A percentile compares a stretch with the other conserved stretches of the same genome.
Evolutionary conservation across 92 coral and sea anemone species (phyloP).

Genomic region (Epizoanthus scotinus): DNA sequence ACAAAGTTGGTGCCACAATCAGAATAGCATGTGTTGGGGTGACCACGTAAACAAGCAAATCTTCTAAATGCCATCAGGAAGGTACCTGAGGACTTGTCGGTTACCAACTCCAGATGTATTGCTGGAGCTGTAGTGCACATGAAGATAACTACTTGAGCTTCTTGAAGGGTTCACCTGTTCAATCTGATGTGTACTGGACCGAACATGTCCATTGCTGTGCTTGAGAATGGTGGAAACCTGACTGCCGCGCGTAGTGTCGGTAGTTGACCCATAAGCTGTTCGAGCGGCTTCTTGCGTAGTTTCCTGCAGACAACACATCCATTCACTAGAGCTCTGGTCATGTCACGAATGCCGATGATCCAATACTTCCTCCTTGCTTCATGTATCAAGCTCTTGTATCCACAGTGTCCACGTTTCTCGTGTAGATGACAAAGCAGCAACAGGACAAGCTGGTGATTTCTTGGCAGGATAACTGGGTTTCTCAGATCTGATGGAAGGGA

Average conservation of each 20-base stretch:
- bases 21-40: constrained; percentile 61
- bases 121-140: constrained; percentile 53
- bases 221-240: constrained; percentile 50
- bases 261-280: constrained; percentile 58
- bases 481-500: constrained; percentile 51
- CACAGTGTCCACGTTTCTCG: constrained; percentile 30
- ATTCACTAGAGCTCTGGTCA: constrained; percentile 19
- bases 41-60: constrained; percentile 57
- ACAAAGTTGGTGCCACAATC: constrained; percentile 65
- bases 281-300: constrained; percentile 44
- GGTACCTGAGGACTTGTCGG: constrained; percentile 48
- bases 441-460: constrained; percentile 22
- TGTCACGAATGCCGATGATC: constrained; percentile 44
- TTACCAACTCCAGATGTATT: constrained; percentile 51
- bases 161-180: constrained; percentile 50
- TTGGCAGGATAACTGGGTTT: constrained; percentile 50
- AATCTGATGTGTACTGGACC: constrained; percentile 54
- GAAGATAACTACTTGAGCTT: constrained; percentile 60
- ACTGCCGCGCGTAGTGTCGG: constrained; percentile 46
- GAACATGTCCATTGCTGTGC: constrained; percentile 63
- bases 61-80: constrained; percentile 63
- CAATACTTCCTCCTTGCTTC: constrained; percentile 35
- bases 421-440: constrained; percentile 29
- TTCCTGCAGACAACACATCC: constrained; percentile 46
- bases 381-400: constrained; percentile 27